A percentile compares a stretch with the other conserved stretches of the same genome.
Evolutionary conservation across 2,113 vertebrate species (phyloP).

Genomic region (Nerophis ophidion): DNA sequence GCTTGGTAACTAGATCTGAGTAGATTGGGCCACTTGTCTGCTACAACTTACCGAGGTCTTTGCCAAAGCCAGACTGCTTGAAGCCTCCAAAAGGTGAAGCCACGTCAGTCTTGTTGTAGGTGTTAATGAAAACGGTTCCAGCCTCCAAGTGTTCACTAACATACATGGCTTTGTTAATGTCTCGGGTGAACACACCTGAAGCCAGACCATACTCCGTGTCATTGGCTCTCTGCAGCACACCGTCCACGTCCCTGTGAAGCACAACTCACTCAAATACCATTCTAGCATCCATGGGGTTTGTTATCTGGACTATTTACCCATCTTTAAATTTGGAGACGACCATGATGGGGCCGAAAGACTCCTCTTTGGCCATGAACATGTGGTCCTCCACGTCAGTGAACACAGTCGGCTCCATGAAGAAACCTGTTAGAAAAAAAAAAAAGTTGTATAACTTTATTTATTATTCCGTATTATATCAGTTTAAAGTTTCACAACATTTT

Average conservation of each 20-base stretch:
- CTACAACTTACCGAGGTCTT: slow-evolving; percentile 83
- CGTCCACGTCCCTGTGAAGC: slow-evolving; percentile 78
- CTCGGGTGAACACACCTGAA: slow-evolving; percentile 91
- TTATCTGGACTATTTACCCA: slow-evolving; percentile 65
- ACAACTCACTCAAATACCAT: too few relatives aligned
- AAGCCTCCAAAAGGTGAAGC: slow-evolving; percentile 94
- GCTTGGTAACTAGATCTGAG: too few relatives aligned
- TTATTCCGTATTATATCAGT: too few relatives aligned
- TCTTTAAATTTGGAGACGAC: slow-evolving; percentile 93
- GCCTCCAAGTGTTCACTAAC: slow-evolving; percentile 90
- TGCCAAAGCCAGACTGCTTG: slow-evolving; percentile 95
- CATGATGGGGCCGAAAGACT: slow-evolving; percentile 95
- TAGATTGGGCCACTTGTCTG: not conserved
- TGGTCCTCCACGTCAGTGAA: slow-evolving; percentile 80
- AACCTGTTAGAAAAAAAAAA: slow-evolving; percentile 60
- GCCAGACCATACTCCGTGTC: slow-evolving; percentile 91
- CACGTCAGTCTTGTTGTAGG: slow-evolving; percentile 97
- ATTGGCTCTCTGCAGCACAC: slow-evolving; percentile 86
- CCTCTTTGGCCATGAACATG: slow-evolving; percentile 83
- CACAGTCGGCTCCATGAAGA: slow-evolving; percentile 83
- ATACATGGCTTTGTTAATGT: slow-evolving; percentile 94
- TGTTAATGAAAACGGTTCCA: slow-evolving; percentile 95
- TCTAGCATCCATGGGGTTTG: not conserved
- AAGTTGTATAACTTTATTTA: not conserved
- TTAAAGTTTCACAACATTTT: too few relatives aligned